Conservation (phyloP, 35 echinoderm and acorn worm genomes). For the Amphiura filiformis region DNA sequence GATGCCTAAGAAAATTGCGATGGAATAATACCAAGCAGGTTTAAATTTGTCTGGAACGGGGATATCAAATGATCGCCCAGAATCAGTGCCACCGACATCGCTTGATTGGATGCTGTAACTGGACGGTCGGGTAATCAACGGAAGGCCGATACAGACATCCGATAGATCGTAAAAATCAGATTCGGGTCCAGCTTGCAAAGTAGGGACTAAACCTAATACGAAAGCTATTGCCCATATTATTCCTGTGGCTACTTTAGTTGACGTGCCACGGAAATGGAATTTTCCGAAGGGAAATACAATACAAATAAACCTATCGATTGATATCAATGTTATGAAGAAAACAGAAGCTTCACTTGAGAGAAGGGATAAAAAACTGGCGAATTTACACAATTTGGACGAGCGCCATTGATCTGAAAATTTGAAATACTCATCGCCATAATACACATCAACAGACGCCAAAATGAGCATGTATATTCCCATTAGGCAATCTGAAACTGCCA, state of each 20-base stretch:
- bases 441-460: constrained; percentile 29
- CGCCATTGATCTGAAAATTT: constrained; percentile 19
- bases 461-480: constrained; percentile 72
- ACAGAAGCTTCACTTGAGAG: constrained; percentile 60
- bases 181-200: constrained; percentile 12
- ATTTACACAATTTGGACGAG: not conserved
- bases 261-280: not conserved
- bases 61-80: not conserved
- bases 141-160: constrained; percentile 86
- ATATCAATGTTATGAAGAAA: constrained; percentile 53
- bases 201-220: constrained; percentile 1
- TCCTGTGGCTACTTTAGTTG: not conserved
- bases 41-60: constrained; percentile 21
- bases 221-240: constrained; percentile 19
- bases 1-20: constrained; percentile 63
- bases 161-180: constrained; percentile 74
- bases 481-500: constrained; percentile 45
- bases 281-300: constrained; percentile 43
- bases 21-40: constrained; percentile 66
- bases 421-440: constrained; percentile 41
- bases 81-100: not conserved
- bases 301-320: constrained; percentile 44
- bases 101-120: constrained; percentile 6
- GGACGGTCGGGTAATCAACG: constrained; percentile 44
- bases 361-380: constrained; percentile 34